A percentile compares a stretch with the other conserved stretches of the same genome.
phyloP scores from a whole-genome alignment of 2,797 vertebrate genomes.

The Gymnothorax javanicus region DNA sequence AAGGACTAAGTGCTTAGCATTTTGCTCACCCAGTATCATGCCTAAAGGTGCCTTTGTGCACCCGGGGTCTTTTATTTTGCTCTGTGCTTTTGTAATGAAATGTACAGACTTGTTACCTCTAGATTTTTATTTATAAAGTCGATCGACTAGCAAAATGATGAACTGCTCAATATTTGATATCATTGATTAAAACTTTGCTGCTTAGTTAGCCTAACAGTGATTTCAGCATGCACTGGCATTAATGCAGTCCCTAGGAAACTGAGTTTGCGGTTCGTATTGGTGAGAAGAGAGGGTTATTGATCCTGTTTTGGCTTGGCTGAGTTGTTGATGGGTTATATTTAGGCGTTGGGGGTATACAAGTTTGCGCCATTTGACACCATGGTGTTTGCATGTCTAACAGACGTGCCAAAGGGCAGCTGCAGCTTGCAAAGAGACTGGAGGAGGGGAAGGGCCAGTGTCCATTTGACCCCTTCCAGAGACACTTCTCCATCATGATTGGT shows the following conservation, averaged over 20 bases:
- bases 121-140: background rate
- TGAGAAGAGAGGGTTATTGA: background rate
- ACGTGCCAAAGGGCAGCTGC: slow-evolving; percentile 59
- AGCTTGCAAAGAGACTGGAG: slow-evolving; percentile 58
- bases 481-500: slow-evolving; percentile 75
- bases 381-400: slow-evolving; percentile 51
- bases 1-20: too few species aligned
- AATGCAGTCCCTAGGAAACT: background rate
- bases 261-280: background rate
- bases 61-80: background rate
- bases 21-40: too few species aligned
- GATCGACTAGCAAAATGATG: background rate
- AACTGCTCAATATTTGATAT: background rate
- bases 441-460: slow-evolving; percentile 81
- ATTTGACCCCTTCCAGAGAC: slow-evolving; percentile 75
- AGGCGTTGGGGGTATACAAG: background rate
- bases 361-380: background rate
- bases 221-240: too few species aligned
- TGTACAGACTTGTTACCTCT: background rate
- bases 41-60: background rate
- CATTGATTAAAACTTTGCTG: background rate
- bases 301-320: background rate
- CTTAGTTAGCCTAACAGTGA: background rate
- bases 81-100: background rate
- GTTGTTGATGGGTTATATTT: background rate